Base-by-base conservation (phyloP, 2,113 vertebrate genomes). In the Larimichthys crocea region DNA sequence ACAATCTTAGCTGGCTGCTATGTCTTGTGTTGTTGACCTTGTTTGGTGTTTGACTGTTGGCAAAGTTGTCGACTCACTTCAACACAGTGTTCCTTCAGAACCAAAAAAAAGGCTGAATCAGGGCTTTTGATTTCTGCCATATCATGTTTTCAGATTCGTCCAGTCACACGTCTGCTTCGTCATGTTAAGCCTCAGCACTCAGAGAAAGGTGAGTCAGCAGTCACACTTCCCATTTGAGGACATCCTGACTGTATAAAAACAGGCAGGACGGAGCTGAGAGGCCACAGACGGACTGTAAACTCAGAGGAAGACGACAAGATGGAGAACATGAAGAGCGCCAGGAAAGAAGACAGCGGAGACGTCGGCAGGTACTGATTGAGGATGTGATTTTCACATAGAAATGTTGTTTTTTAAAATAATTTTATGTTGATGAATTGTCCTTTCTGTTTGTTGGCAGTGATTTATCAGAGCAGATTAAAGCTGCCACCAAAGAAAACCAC, bases 401-500 rank as follows among this genome's bases (percentile, higher is more conserved):
- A 20, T 14, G 9, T 22, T 63, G n/a, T 79, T 22, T 40, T 53
- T 16, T 4, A 11, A 22, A 42, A 5, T 20, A 4, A 31, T 20
- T 19, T 56, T 31, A 17, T 10, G 52, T 10, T 60, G 10, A 50
- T 40, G 53, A n/a, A 62, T 10, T 56, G 6, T 62, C 10, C 53
- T 4, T 14, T 64, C 35, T 22, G 22, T 82, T 15, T 57, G 48
- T 60, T 44, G 1, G 22, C 89, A 94, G 94, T 14, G 97, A 99
- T 81, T 87, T 99, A 87, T 99, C 97, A 3, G 98, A 99, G 77
- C 96, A 95, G 80, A 71, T 99, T 76, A 99, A 99, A 92, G 95
- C 95, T 64, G 96, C 94, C 40, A 99, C 97, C 19, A 96, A 97
- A 89, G 96, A 98, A 59, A 96, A 91, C 44, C 98, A 99, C 0